A percentile compares a stretch with the other conserved stretches of the same genome.
Evolutionary conservation across 2,797 vertebrate genomes (phyloP).

Genomic region (Percopsis omiscomaycus): DNA sequence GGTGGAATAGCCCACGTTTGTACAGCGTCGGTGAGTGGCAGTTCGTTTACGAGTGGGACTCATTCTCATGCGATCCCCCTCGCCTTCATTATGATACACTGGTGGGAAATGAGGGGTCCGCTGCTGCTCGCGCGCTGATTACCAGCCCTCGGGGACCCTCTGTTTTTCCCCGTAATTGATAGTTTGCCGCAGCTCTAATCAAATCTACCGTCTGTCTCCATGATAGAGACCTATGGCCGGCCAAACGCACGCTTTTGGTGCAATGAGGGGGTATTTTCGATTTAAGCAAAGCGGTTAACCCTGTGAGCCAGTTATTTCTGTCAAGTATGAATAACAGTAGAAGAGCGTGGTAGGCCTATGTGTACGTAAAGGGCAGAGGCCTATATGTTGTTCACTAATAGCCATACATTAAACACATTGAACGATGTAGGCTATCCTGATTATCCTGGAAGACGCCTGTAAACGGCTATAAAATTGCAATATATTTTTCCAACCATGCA

Average conservation of each 20-base stretch:
- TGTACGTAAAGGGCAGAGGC: conserved; percentile 1
- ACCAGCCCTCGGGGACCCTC: conserved; percentile 57
- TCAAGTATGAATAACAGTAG: not conserved
- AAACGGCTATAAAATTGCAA: not conserved
- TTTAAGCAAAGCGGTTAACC: conserved; percentile 17
- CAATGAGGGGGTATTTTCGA: conserved; percentile 31
- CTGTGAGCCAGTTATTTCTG: conserved; percentile 20
- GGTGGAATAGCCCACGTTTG: not conserved
- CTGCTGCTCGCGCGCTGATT: conserved; percentile 53
- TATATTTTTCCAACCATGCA: conserved; percentile 3
- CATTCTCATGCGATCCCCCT: conserved; percentile 37
- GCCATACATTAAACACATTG: not conserved
- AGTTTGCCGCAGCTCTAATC: conserved; percentile 50
- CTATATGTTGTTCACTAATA: not conserved
- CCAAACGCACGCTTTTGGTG: conserved; percentile 7
- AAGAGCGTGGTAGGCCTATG: not conserved
- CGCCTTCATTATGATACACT: conserved; percentile 43
- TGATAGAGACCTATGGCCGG: conserved; percentile 20
- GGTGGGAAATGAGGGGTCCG: conserved; percentile 36
- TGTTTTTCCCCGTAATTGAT: conserved; percentile 50
- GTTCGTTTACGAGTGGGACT: conserved; percentile 16
- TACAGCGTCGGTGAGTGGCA: conserved; percentile 1
- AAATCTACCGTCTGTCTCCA: conserved; percentile 37
- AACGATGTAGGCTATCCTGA: not conserved
- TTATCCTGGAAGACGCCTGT: not conserved